Conservation (phyloP, 1,140 invertebrate species). For the Lepidurus packardi region DNA sequence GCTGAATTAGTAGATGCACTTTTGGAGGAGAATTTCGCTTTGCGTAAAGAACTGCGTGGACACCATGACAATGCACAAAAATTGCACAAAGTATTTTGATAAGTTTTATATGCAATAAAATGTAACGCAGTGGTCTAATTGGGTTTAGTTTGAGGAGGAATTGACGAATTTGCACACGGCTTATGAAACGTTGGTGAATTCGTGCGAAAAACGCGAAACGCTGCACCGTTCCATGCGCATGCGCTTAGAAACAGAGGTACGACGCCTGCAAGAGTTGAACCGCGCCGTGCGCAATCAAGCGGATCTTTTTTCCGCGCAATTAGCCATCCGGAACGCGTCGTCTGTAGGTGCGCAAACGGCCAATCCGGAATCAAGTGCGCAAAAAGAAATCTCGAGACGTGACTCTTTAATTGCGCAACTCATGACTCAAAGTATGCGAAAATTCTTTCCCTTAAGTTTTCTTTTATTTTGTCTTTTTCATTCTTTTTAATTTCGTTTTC, state of each 20-base stretch:
- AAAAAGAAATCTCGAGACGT: slow-evolving; percentile 67
- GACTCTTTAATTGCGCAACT: slow-evolving; percentile 79
- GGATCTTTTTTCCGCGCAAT: slow-evolving; percentile 50
- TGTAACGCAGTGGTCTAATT: background rate
- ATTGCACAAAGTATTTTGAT: background rate
- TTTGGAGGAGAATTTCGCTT: slow-evolving; percentile 33
- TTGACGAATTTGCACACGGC: slow-evolving; percentile 79
- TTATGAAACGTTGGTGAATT: slow-evolving; percentile 78
- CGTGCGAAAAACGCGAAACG: slow-evolving; percentile 76
- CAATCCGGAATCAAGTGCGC: slow-evolving; percentile 33
- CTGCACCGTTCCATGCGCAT: slow-evolving; percentile 72
- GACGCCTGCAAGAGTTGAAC: slow-evolving; percentile 70
- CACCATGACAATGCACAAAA: slow-evolving; percentile 28
- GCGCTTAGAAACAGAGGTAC: slow-evolving; percentile 73
- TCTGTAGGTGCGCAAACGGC: slow-evolving; percentile 26
- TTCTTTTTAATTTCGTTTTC: slow-evolving; percentile 28
- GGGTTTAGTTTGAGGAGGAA: slow-evolving; percentile 72
- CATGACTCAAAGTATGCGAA: slow-evolving; percentile 69
- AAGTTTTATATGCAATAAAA: background rate
- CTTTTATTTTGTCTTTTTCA: slow-evolving; percentile 36
- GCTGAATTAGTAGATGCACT: slow-evolving; percentile 32
- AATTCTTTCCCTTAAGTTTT: background rate
- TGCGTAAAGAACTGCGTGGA: slow-evolving; percentile 30
- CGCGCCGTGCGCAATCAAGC: slow-evolving; percentile 69
- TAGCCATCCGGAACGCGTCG: slow-evolving; percentile 37